phyloP scores from a whole-genome alignment of 2,888 invertebrate species.

The Deilephila porcellus region DNA sequence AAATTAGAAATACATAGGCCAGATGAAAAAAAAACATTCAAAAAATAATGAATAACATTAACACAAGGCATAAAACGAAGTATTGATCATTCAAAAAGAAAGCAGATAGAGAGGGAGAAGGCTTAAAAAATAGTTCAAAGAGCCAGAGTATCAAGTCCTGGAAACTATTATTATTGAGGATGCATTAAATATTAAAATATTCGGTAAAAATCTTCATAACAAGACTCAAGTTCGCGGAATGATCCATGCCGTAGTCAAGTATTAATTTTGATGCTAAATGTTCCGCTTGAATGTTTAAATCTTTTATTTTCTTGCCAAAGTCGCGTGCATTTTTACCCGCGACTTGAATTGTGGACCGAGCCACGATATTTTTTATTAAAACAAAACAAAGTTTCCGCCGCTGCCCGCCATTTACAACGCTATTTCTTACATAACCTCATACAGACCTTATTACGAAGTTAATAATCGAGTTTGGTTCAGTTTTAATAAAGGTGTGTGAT shows the following conservation, averaged over 20 bases:
- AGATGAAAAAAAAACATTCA: neutral
- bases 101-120: too few relatives aligned
- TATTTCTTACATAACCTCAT: constrained; percentile 4
- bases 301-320: constrained; percentile 44
- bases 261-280: constrained; percentile 21
- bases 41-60: neutral
- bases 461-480: neutral
- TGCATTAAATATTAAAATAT: too few relatives aligned
- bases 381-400: constrained; percentile 21
- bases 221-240: neutral
- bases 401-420: neutral
- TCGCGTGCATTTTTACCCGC: constrained; percentile 43
- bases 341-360: constrained; percentile 47
- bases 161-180: neutral
- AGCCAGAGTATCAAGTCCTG: too few relatives aligned
- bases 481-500: constrained; percentile 1
- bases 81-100: too few relatives aligned
- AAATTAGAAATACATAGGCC: neutral
- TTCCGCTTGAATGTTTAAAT: constrained; percentile 37
- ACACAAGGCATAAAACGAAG: neutral
- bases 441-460: neutral
- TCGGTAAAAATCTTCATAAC: neutral
- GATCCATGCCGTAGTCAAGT: neutral
- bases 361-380: constrained; percentile 46
- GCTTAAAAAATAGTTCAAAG: too few relatives aligned